A percentile compares a stretch with the other conserved stretches of the same genome.
phyloP scores from a whole-genome alignment of 37 sponge, comb jelly and placozoan genomes.

The Corticium candelabrum region DNA sequence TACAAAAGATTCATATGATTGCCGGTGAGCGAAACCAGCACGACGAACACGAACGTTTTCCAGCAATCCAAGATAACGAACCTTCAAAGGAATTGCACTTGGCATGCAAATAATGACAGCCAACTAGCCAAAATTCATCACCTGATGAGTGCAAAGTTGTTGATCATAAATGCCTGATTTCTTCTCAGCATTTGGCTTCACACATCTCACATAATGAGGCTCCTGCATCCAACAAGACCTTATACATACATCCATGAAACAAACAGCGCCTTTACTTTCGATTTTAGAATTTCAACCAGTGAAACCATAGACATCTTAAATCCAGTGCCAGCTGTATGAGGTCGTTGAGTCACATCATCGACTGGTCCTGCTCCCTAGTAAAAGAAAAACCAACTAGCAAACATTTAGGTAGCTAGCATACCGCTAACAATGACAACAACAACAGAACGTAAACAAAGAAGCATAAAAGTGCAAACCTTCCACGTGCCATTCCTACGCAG shows the following conservation, averaged over 20 bases:
- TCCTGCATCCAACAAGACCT: too few relatives aligned
- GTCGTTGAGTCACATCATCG: conserved; percentile 59
- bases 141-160: conserved; percentile 49
- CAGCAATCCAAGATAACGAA: conserved; percentile 49
- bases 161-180: conserved; percentile 29
- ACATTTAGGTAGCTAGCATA: too few relatives aligned
- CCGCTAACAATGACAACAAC: too few relatives aligned
- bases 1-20: conserved; percentile 40
- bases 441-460: too few relatives aligned
- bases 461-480: too few relatives aligned
- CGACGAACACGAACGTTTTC: conserved; percentile 61
- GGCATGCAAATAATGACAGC: not conserved
- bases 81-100: conserved; percentile 16
- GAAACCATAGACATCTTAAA: conserved; percentile 58
- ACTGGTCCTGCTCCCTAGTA: conserved; percentile 47
- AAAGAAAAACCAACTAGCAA: too few relatives aligned
- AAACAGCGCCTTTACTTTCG: conserved; percentile 41
- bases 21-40: conserved; percentile 55
- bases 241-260: too few relatives aligned
- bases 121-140: too few relatives aligned
- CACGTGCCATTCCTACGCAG: too few relatives aligned
- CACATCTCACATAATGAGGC: conserved; percentile 59
- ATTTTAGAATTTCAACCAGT: conserved; percentile 33
- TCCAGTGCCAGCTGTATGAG: conserved; percentile 43
- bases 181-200: conserved; percentile 57